Base-by-base conservation (phyloP, 2,888 invertebrate genomes). In the Rapana venosa region DNA sequence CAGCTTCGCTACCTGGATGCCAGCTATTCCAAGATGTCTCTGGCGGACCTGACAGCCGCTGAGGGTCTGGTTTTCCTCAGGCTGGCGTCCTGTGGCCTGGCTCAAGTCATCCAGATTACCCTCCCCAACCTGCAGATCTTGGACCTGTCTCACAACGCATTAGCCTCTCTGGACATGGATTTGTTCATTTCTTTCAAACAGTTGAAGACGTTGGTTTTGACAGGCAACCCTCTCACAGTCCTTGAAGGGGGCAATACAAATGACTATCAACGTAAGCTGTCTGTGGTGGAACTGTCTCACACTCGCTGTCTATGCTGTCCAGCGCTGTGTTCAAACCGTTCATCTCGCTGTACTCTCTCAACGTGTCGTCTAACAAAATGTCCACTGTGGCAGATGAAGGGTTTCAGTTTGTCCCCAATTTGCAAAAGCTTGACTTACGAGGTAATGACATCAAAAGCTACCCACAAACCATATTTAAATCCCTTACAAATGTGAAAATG, bases 261-360 rank as follows among this genome's bases (percentile, higher is more conserved):
- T 2, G 15, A 77, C 6, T 61, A 36, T 47, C 74, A 87, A 2
- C n/a, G 15, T 11, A 30, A 87, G 17, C 70, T 91, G 15, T n/a
- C 74, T 11, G 77, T n/a, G 26, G 30, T 91, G 4, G 91, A 91
- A 5, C 26, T 91, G 11, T 91, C 91, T n/a, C 47, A 81, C 61
- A 88, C 87, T 70, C 56, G 8, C 47, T 87, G n/a, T 47, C 74
- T 30, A 17, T 32, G 56, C 47, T 91, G 20, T 61, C 85, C 17
- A 81, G 47, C 17, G 85, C 66, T 35, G 84, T 87, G 30, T 88
- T 90, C 36, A 30, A 85, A 13, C 56, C 30, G 15, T 87, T 89
- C 15, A 26, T n/a, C 6, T 85, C 77, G 13, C 36, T 91, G 17
- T 81, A 90, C 26, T n/a, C 47, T 35, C 26, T 91, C 11, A 88